Conservation (phyloP, 2,113 vertebrate genomes). For the Plotosus lineatus region DNA sequence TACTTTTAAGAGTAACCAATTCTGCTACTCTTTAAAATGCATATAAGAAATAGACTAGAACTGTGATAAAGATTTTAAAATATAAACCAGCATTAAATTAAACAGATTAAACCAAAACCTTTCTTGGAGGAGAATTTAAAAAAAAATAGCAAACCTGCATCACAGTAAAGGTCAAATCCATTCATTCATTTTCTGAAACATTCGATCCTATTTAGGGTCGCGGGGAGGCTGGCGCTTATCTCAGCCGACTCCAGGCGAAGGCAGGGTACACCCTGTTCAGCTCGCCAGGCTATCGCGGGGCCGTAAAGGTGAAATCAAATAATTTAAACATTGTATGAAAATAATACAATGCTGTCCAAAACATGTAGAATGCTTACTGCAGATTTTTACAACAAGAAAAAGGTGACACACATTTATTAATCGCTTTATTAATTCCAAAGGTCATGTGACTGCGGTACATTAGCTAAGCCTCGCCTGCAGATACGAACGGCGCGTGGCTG, state of each 20-base stretch:
- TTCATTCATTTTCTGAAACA: too few species aligned
- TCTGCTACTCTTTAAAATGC: too few species aligned
- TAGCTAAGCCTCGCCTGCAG: conserved; percentile 1
- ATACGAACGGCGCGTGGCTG: not conserved
- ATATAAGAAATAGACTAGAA: not conserved
- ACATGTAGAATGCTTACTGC: too few species aligned
- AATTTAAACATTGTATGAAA: not conserved
- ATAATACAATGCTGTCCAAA: not conserved
- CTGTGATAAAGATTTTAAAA: not conserved
- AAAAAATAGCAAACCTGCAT: not conserved
- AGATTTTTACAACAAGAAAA: not conserved
- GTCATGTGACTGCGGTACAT: not conserved
- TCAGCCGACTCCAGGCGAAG: too few species aligned
- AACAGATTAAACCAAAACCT: not conserved
- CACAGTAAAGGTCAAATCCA: not conserved
- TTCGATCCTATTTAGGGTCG: too few species aligned
- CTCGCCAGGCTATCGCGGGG: too few species aligned
- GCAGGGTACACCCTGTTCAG: too few species aligned
- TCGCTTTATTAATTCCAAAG: not conserved
- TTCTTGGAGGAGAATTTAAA: too few species aligned
- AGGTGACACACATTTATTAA: not conserved
- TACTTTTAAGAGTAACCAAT: too few species aligned
- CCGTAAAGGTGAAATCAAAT: not conserved
- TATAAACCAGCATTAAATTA: not conserved
- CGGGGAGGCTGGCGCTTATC: too few species aligned